Evolutionary conservation across 2,113 vertebrate genomes (phyloP), one percentile per base, ranked within the genome.

Genomic region (Halcyon senegalensis): DNA sequence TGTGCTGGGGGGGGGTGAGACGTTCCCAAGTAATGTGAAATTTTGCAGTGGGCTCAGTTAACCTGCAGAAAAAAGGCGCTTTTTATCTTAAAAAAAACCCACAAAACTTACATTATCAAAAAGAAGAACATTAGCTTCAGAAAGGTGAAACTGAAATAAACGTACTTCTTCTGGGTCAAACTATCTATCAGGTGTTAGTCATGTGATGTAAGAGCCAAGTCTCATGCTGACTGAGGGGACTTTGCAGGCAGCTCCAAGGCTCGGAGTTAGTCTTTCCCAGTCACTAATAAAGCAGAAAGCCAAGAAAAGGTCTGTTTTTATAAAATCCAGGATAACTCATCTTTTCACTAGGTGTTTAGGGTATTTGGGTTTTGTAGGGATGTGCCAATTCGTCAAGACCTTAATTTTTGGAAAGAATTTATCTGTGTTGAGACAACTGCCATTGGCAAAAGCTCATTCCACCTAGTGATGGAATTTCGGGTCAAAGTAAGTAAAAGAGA

Each of bases 1-100:
- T 35, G 58, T 0, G 0, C 58, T n/a, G 11, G 11, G 5, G 25
- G 25, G 41, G 43, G 24, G 7, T 59, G 59, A 28, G 63, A 11
- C 80, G 56, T 72, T 64, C 68, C 16, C 25, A n/a, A 24, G 24
- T 23, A 35, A 41, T 4, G 6, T 15, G 50, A 48, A 62, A 63
- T 53, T 43, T 78, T 46, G 23, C 76, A 33, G 1, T 3, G 37
- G 48, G 64, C 1, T 58, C 16, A 24, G 30, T 21, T 30, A 56
- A 43, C 9, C 16, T 41, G n/a, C 16, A 23, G 10, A 8, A 16
- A 30, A 53, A 73, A 27, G 4, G 6, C 55, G 11, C 1, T 63
- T 64, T 84, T 76, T 16, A 18, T 68, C 41, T 73, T 37, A 6
- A 17, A 58, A 41, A 59, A 56, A n/a, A 56, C n/a, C n/a, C n/a